A percentile compares a stretch with the other conserved stretches of the same genome.
Evolutionary conservation across 2,797 vertebrate genomes (phyloP).

Genomic region (Danio aesculapii): DNA sequence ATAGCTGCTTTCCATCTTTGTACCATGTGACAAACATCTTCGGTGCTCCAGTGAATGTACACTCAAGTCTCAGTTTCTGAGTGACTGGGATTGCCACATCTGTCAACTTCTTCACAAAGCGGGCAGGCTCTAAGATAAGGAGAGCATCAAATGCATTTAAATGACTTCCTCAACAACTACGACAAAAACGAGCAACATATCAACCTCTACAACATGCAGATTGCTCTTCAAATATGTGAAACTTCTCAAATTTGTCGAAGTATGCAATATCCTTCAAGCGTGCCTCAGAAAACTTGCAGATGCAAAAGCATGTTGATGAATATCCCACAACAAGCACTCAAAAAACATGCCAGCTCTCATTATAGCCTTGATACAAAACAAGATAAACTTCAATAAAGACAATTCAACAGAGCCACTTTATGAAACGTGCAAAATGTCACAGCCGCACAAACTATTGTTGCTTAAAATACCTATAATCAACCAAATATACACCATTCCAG

Average conservation of each 20-base stretch:
- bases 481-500: slow-evolving; percentile 40
- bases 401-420: not conserved
- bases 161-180: slow-evolving; percentile 35
- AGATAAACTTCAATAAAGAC: slow-evolving; percentile 16
- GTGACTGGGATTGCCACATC: slow-evolving; percentile 86
- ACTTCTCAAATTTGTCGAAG: slow-evolving; percentile 18
- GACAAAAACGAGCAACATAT: slow-evolving; percentile 21
- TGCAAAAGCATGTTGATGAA: slow-evolving; percentile 28
- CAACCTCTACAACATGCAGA: slow-evolving; percentile 49
- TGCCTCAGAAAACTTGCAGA: slow-evolving; percentile 48
- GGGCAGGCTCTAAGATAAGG: slow-evolving; percentile 76
- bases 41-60: slow-evolving; percentile 87
- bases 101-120: slow-evolving; percentile 89
- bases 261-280: slow-evolving; percentile 32
- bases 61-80: slow-evolving; percentile 86
- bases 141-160: slow-evolving; percentile 61
- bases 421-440: slow-evolving; percentile 36
- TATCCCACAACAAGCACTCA: slow-evolving; percentile 30
- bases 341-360: slow-evolving; percentile 47
- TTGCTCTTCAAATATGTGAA: slow-evolving; percentile 10
- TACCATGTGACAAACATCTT: slow-evolving; percentile 89
- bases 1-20: slow-evolving; percentile 83
- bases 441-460: slow-evolving; percentile 40
- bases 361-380: not conserved
- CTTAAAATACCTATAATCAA: not conserved